phyloP scores from a whole-genome alignment of 2,888 invertebrate genomes.

The Sympetrum striolatum region DNA sequence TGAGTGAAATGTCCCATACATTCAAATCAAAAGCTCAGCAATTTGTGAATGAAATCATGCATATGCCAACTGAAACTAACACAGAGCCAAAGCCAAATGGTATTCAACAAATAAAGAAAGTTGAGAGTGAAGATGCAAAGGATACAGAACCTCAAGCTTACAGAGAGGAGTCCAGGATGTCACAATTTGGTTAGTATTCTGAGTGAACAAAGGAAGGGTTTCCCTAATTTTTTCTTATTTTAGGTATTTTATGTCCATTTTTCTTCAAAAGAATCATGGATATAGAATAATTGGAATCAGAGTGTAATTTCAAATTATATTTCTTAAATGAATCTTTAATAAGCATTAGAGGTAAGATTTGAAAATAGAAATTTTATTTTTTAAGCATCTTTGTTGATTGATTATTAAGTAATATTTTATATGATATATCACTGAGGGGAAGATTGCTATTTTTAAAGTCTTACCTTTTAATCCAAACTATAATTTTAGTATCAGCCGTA shows the following conservation, averaged over 20 bases:
- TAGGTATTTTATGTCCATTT: background rate
- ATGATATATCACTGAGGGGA: no score
- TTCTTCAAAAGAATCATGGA: background rate
- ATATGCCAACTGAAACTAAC: constrained; percentile 60
- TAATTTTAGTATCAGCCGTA: no score
- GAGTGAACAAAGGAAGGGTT: background rate
- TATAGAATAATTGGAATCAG: no score
- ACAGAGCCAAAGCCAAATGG: constrained; percentile 8
- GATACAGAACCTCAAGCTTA: constrained; percentile 71
- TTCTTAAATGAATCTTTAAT: no score
- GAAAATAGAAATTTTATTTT: no score
- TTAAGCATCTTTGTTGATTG: no score
- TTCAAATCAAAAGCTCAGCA: constrained; percentile 74
- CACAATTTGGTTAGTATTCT: constrained; percentile 71
- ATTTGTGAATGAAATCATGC: constrained; percentile 72
- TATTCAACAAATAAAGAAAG: background rate
- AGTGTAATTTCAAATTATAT: no score
- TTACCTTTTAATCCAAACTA: no score
- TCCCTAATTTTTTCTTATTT: background rate
- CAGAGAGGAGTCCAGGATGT: constrained; percentile 72
- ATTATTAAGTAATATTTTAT: no score
- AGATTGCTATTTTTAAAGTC: no score
- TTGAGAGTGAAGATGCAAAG: constrained; percentile 59
- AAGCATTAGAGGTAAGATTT: no score
- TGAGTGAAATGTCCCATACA: constrained; percentile 70